phyloP scores from a whole-genome alignment of 1,140 invertebrate species.

The Periplaneta americana region DNA sequence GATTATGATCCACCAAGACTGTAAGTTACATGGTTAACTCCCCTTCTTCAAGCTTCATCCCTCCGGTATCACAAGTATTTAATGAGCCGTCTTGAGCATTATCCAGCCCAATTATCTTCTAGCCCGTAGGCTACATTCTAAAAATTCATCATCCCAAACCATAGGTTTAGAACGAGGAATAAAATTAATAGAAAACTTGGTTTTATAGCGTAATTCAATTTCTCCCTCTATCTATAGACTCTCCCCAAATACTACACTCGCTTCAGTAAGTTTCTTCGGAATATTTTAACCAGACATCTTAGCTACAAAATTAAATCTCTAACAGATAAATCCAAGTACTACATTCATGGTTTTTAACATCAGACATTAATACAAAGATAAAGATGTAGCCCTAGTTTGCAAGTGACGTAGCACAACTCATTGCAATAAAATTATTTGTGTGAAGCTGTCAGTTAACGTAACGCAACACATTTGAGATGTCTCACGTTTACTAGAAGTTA shows the following conservation, averaged over 20 bases:
- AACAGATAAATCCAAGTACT: background rate
- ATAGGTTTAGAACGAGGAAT: background rate
- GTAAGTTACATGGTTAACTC: no score
- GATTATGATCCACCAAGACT: no score
- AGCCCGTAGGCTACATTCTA: background rate
- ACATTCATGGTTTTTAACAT: no score
- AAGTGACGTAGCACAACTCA: no score
- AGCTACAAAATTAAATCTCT: background rate
- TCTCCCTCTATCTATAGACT: background rate
- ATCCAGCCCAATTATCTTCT: background rate
- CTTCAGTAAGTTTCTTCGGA: background rate
- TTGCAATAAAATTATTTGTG: no score
- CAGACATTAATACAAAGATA: no score
- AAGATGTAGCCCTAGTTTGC: no score
- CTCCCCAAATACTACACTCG: background rate
- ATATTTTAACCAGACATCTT: no score
- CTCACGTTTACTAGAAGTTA: no score
- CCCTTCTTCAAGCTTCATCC: background rate
- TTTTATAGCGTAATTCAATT: background rate
- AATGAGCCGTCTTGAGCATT: background rate
- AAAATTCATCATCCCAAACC: background rate
- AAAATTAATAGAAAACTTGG: background rate
- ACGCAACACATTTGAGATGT: no score
- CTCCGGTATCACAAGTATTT: background rate
- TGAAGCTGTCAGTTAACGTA: no score